Base-by-base conservation (phyloP, 2,797 vertebrate genomes). In the Premnoplex brunnescens region DNA sequence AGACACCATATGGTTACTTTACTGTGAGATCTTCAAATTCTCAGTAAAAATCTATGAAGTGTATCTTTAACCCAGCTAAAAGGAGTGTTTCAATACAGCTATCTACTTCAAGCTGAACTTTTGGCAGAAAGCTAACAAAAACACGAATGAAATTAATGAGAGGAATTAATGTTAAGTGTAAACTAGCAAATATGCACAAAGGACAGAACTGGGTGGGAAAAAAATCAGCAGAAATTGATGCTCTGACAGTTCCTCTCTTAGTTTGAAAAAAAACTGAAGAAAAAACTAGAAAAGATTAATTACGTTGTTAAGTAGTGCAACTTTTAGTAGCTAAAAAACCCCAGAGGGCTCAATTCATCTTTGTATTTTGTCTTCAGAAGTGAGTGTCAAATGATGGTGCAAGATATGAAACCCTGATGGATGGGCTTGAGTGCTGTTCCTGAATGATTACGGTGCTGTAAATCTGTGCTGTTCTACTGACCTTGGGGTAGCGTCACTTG, bases 241-340 rank as follows among this genome's bases (percentile, higher is more conserved):
- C 44, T 85, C 62, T 71, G 78, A 69, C 67, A 84, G 32, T 28
- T 86, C 13, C 18, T 80, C 55, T 55, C 71, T 88, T 62, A 64
- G 52, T 75, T 0, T 48, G 68, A 60, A 75, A 89, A 75, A 89
- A 89, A n/a, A n/a, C n/a, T n/a, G n/a, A n/a, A n/a, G 68, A 60
- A 75, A 89, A 75, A 89, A 89, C 34, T 34, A 54, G 32, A 62
- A 82, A 79, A 93, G 86, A 96, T 95, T 82, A 87, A 95, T 96
- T 91, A 74, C 36, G 17, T 41, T 79, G 64, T 63, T 94, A 95
- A 94, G 58, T 41, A 91, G 55, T 63, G 59, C 56, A 92, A 82
- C 36, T 93, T 96, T 60, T 79, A 83, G 75, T 36, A 82, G 78
- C 67, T 85, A 28, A 74, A 85, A 48, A 91, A 96, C 41, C 56